Evolutionary conservation across 2,113 vertebrate genomes (phyloP).

Genomic region (Pungitius pungitius): DNA sequence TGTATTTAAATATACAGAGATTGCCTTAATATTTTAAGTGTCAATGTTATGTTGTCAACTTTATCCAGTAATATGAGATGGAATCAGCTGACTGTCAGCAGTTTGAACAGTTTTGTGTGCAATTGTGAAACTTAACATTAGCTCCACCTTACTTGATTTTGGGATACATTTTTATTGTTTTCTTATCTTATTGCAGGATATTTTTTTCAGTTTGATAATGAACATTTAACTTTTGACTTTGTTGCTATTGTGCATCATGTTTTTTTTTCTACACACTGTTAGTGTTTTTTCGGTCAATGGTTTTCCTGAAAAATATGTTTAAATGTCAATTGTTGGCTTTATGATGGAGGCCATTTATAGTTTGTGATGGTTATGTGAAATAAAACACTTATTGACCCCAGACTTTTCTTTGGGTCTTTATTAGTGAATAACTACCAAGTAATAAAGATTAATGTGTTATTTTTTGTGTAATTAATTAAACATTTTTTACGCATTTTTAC

Average conservation of each 20-base stretch:
- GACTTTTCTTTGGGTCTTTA: background rate
- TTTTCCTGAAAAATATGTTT: slow-evolving; percentile 42
- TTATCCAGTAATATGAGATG: background rate
- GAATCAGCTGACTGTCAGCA: background rate
- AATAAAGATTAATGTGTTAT: too few species aligned
- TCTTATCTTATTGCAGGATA: background rate
- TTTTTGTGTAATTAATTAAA: too few species aligned
- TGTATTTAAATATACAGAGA: too few species aligned
- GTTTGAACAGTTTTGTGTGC: background rate
- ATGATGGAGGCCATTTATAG: slow-evolving; percentile 19
- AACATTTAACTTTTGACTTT: background rate
- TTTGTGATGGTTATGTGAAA: slow-evolving; percentile 17
- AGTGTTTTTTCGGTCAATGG: background rate
- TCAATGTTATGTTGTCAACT: background rate
- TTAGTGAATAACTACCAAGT: background rate
- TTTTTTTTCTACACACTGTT: background rate
- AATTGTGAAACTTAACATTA: background rate
- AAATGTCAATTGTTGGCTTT: slow-evolving; percentile 18
- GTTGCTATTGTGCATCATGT: slow-evolving; percentile 10
- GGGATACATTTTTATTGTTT: background rate
- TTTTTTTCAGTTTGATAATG: slow-evolving; percentile 2
- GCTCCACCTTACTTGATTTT: background rate
- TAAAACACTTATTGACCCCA: slow-evolving; percentile 38
- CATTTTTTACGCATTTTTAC: too few species aligned
- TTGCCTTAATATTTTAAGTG: background rate